Conservation (phyloP, 1,140 invertebrate genomes). For the Chelonus insularis region DNA sequence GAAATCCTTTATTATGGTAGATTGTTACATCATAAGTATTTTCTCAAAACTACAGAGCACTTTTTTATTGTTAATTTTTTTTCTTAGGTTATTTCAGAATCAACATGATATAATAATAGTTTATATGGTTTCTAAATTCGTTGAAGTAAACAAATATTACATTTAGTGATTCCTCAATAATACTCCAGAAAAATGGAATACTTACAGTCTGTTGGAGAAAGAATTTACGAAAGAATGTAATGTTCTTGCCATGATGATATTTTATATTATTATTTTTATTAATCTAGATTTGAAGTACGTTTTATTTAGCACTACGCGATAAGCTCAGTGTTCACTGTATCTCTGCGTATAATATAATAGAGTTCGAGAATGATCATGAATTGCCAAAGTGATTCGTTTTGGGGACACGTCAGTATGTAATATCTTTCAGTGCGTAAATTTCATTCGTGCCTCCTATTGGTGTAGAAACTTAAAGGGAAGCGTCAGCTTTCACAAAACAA, state of each 20-base stretch:
- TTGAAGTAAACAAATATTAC: no score
- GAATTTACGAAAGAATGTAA: conserved; percentile 50
- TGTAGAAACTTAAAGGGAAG: conserved; percentile 22
- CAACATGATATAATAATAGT: no score
- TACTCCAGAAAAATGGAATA: no score
- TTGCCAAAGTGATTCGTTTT: conserved; percentile 41
- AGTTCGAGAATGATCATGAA: conserved; percentile 45
- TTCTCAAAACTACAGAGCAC: no score
- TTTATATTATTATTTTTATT: conserved; percentile 11
- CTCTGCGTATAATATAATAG: conserved; percentile 27
- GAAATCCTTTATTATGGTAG: no score
- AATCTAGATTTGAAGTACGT: neutral
- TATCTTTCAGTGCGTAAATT: conserved; percentile 42
- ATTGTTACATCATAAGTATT: no score
- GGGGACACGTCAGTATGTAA: conserved; percentile 59
- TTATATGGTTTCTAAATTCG: no score
- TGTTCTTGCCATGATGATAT: conserved; percentile 47
- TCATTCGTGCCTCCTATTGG: conserved; percentile 40
- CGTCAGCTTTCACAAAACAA: conserved; percentile 31
- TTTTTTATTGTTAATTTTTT: no score
- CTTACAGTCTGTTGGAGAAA: conserved; percentile 55
- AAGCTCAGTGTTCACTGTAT: neutral
- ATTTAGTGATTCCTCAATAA: no score
- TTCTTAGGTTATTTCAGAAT: no score
- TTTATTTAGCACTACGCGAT: neutral